These are phyloP conservation scores for Arctia plantaginis DNA, from an alignment of 2,888 invertebrate genomes.

Conservation along the genomic window DNA sequence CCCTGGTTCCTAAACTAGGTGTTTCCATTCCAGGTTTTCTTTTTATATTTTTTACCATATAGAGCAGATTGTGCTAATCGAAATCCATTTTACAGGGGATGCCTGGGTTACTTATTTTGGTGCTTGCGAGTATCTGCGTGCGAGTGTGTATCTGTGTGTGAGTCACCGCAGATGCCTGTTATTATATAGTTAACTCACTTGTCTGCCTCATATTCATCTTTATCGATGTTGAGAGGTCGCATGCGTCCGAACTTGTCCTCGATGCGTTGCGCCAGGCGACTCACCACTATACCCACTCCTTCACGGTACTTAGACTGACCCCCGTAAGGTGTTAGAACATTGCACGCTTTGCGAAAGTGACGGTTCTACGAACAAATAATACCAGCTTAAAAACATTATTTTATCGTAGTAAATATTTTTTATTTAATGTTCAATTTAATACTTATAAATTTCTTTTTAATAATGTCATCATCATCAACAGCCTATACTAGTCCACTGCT, in stretches of 20 bases:
- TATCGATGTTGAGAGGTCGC: conserved; percentile 88
- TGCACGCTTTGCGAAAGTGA: conserved; percentile 88
- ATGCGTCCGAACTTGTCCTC: conserved; percentile 91
- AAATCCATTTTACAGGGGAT: no score
- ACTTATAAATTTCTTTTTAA: neutral
- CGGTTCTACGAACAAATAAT: conserved; percentile 71
- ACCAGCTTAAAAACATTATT: neutral
- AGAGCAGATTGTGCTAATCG: no score
- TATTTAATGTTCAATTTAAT: neutral
- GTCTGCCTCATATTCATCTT: conserved; percentile 89
- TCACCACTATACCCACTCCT: conserved; percentile 78
- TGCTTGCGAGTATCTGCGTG: no score
- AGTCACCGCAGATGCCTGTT: no score
- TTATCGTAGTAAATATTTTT: neutral
- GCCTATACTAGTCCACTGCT: no score
- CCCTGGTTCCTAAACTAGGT: no score
- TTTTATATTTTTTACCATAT: no score
- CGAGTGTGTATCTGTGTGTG: no score
- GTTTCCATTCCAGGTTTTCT: no score
- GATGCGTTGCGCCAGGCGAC: conserved; percentile 88
- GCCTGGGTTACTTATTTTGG: no score
- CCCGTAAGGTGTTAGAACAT: conserved; percentile 87
- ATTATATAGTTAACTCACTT: conserved; percentile 66
- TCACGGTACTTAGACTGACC: conserved; percentile 87
- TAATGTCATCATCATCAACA: no score